Base-by-base conservation (phyloP, 2,888 invertebrate genomes). In the Synergus japonicus region DNA sequence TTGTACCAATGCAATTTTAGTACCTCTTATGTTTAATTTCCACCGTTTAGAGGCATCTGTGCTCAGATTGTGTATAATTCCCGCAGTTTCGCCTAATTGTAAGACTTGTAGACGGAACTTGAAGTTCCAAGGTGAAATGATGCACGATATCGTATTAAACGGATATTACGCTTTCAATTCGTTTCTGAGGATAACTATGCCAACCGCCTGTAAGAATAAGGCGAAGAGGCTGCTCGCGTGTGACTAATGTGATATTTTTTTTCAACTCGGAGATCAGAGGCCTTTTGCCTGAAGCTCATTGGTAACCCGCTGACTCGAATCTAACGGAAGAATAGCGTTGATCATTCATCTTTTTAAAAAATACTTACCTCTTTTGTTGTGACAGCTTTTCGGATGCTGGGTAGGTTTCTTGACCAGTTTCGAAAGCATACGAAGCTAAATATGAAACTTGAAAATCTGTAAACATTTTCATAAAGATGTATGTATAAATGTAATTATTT, bases 211-310 rank as follows among this genome's bases (percentile, higher is more conserved):
- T 37, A 37, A 37, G 37, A 7, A 37, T 37, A 37, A 37, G 37
- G 13, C 15, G 49, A 15, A 49, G 13, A 49, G 49, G 15, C 15
- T n/a, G 8, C n/a, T 15, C 54, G 54, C 54, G 54, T 84, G 83
- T 86, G 85, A 84, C 84, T 85, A 84, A 85, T 85, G 81, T 82
- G 82, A 77, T 82, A 79, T 79, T 85, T 84, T 85, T 85, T 83
- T 78, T 81, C 76, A 79, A 77, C 80, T 77, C 54, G 63, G 77
- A 84, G 83, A 82, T 85, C 85, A 83, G 82, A 85, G 84, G 84
- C 83, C 84, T 84, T 85, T 80, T 80, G 82, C 69, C 79, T 79
- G 79, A 78, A 80, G 80, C 80, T 69, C 66, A 46, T 77, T 79
- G 84, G 85, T 82, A 85, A 85, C 83, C 83, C 80, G 83, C 84